Conservation (phyloP, 2,888 invertebrate species). For the Cyrtodaria siliqua region DNA sequence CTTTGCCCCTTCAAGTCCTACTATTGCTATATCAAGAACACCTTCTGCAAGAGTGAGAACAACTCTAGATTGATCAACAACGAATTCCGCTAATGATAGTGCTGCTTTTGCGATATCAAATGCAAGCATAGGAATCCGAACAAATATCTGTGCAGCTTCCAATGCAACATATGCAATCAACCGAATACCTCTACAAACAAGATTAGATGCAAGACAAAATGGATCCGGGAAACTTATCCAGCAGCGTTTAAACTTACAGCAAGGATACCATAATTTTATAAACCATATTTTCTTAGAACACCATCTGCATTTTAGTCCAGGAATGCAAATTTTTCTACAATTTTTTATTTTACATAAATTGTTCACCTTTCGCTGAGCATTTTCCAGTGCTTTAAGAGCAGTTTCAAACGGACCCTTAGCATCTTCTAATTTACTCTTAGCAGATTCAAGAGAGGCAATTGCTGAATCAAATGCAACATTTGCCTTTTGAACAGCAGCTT, state of each 20-base stretch:
- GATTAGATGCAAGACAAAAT: constrained; percentile 48
- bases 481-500: constrained; percentile 30
- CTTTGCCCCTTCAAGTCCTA: constrained; percentile 53
- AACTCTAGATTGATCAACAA: constrained; percentile 63
- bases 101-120: constrained; percentile 58
- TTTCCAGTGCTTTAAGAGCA: constrained; percentile 45
- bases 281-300: constrained; percentile 34
- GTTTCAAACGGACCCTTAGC: constrained; percentile 59
- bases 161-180: constrained; percentile 56
- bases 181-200: constrained; percentile 46
- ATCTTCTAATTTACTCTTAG: constrained; percentile 56
- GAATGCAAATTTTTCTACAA: constrained; percentile 54
- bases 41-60: constrained; percentile 49
- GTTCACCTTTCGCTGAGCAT: constrained; percentile 61
- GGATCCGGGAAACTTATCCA: constrained; percentile 59
- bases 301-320: constrained; percentile 49
- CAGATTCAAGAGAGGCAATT: constrained; percentile 32
- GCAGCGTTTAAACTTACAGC: constrained; percentile 51
- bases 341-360: constrained; percentile 48
- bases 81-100: constrained; percentile 48
- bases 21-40: constrained; percentile 40
- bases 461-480: constrained; percentile 52
- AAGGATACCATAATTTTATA: constrained; percentile 46
- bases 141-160: constrained; percentile 60
- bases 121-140: constrained; percentile 49